phyloP scores from a whole-genome alignment of 2,888 invertebrate species.

The Linnaemya vulpina region DNA sequence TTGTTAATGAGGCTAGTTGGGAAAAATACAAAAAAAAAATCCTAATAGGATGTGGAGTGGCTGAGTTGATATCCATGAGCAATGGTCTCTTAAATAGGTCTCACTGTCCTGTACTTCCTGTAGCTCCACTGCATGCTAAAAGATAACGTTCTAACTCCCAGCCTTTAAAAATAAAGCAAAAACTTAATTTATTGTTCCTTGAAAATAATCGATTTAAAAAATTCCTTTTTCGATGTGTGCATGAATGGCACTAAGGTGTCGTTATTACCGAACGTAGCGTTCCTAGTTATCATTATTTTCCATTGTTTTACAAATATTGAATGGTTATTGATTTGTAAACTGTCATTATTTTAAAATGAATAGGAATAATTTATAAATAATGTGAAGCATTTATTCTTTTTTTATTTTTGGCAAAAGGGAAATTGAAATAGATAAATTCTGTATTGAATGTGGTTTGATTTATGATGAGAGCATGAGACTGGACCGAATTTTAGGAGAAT shows the following conservation, averaged over 20 bases:
- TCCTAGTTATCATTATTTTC: not conserved
- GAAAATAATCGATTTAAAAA: too few species aligned
- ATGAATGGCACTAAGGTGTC: not conserved
- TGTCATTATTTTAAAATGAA: slow-evolving; percentile 44
- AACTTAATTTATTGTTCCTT: too few species aligned
- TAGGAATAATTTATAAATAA: slow-evolving; percentile 33
- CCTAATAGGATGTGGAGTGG: too few species aligned
- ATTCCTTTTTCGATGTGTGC: too few species aligned
- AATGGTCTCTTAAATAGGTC: too few species aligned
- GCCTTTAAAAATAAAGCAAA: too few species aligned
- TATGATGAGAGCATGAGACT: not conserved
- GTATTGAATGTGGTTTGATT: not conserved
- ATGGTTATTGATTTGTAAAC: slow-evolving; percentile 38
- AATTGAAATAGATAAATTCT: slow-evolving; percentile 4
- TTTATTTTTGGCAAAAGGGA: not conserved
- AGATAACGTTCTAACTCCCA: too few species aligned
- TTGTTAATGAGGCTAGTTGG: too few species aligned
- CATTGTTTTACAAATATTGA: slow-evolving; percentile 40
- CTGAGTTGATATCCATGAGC: too few species aligned
- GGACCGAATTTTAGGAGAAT: not conserved
- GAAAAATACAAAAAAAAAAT: too few species aligned
- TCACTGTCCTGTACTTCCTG: too few species aligned
- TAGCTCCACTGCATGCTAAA: too few species aligned
- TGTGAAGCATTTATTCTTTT: not conserved
- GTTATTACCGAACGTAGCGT: not conserved